Percentiles rank a stretch among this genome's conserved stretches.
These are phyloP conservation scores for Dendronephthya gigantea DNA, from an alignment of 64 coral and sea anemone species.

Conservation along the genomic window DNA sequence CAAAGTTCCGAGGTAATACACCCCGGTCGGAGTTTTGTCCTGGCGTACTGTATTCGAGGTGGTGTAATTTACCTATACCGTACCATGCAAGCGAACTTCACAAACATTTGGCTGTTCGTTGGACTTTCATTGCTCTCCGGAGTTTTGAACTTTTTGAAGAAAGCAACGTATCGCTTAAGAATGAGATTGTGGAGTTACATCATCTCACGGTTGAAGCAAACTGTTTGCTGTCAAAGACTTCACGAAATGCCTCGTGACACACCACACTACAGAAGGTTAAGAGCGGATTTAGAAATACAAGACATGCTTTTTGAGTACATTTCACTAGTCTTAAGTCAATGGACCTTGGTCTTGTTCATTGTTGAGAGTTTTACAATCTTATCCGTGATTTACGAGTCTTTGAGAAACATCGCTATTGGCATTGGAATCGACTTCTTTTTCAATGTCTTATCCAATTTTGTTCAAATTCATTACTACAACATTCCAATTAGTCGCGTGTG, in stretches of 20 bases:
- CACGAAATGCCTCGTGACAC: neutral
- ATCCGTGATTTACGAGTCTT: neutral
- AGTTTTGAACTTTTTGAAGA: neutral
- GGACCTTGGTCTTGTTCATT: neutral
- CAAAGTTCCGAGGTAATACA: too few species aligned
- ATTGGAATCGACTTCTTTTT: neutral
- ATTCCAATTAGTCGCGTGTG: neutral
- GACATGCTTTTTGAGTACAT: neutral
- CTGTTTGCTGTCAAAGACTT: too few species aligned
- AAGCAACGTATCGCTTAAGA: neutral
- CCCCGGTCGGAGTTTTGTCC: too few species aligned
- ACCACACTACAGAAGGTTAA: neutral
- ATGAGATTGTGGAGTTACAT: neutral
- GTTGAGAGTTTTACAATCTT: neutral
- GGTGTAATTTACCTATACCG: too few species aligned
- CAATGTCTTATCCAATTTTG: neutral
- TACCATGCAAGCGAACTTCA: too few species aligned
- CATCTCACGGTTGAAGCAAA: neutral
- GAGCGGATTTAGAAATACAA: neutral
- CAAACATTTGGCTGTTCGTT: neutral
- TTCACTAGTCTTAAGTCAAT: neutral
- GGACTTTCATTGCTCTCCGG: neutral
- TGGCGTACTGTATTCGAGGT: too few species aligned
- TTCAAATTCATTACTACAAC: neutral
- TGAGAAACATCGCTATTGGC: neutral